Percentiles rank a stretch among this genome's conserved stretches.
Evolutionary conservation across 2,113 vertebrate genomes (phyloP).

Genomic region (Clupea harengus): DNA sequence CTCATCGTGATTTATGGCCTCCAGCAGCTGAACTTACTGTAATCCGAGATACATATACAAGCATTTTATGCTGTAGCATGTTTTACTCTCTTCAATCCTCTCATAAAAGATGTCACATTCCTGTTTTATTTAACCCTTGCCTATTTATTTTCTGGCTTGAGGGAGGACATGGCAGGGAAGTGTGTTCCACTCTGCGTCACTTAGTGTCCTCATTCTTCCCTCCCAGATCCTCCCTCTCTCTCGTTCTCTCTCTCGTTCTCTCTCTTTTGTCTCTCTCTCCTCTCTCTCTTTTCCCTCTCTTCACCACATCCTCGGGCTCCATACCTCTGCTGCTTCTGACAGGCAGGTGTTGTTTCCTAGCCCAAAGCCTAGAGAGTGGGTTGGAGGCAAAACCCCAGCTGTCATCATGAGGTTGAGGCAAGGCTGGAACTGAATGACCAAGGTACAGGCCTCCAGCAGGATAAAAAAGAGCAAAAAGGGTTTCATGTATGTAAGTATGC

Average conservation of each 20-base stretch:
- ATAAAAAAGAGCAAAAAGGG: neutral
- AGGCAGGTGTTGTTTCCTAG: neutral
- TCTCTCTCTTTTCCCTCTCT: neutral
- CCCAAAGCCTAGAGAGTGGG: neutral
- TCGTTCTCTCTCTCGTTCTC: neutral
- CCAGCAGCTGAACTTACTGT: slow-evolving; percentile 52
- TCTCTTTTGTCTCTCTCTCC: neutral
- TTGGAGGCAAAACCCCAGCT: neutral
- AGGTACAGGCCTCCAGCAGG: neutral
- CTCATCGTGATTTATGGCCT: slow-evolving; percentile 55
- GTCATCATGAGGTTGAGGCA: neutral
- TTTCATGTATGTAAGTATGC: neutral
- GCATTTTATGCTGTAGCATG: slow-evolving; percentile 57
- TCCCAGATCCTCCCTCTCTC: neutral
- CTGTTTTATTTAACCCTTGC: slow-evolving; percentile 53
- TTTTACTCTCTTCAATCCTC: slow-evolving; percentile 55
- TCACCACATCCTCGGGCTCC: neutral
- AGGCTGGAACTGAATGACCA: neutral
- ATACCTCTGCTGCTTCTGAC: neutral
- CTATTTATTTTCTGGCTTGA: slow-evolving; percentile 51
- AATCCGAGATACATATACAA: slow-evolving; percentile 57
- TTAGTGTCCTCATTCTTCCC: neutral
- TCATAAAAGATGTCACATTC: slow-evolving; percentile 61
- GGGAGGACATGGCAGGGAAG: slow-evolving; percentile 29
- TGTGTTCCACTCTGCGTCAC: slow-evolving; percentile 17